Conservation (phyloP, 1,140 invertebrate genomes). For the Drosophila fuyamai region DNA sequence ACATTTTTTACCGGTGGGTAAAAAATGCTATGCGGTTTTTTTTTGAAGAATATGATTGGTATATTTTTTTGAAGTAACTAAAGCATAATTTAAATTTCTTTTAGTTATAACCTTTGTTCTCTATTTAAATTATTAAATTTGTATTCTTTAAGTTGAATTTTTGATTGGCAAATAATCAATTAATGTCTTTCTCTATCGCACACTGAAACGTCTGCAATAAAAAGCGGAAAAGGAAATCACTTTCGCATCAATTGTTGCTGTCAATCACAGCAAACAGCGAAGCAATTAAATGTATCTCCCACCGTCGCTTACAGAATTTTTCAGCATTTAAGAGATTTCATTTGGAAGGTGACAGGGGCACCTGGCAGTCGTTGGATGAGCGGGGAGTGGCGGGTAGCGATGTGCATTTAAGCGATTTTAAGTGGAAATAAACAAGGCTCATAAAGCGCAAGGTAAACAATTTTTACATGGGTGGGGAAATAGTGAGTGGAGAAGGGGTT, state of each 20-base stretch:
- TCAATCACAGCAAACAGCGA: constrained; percentile 29
- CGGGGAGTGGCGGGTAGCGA: neutral
- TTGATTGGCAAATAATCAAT: too few relatives aligned
- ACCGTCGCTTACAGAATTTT: constrained; percentile 12
- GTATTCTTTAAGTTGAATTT: too few relatives aligned
- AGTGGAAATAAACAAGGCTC: constrained; percentile 64
- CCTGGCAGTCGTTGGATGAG: constrained; percentile 3
- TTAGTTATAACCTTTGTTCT: too few relatives aligned
- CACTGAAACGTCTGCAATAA: neutral
- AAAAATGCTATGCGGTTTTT: constrained; percentile 20
- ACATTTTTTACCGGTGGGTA: constrained; percentile 1
- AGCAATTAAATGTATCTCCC: constrained; percentile 34
- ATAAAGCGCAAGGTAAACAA: constrained; percentile 75
- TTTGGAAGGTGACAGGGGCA: constrained; percentile 34
- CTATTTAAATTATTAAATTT: too few relatives aligned
- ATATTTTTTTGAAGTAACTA: too few relatives aligned
- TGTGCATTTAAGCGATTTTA: constrained; percentile 62
- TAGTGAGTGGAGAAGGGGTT: neutral
- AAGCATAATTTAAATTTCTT: too few relatives aligned
- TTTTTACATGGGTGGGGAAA: constrained; percentile 47
- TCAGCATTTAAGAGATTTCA: constrained; percentile 31
- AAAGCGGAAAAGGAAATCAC: constrained; percentile 18
- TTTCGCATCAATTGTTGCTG: constrained; percentile 30
- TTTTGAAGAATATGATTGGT: too few relatives aligned
- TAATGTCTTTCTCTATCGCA: too few relatives aligned